Conservation (phyloP, 2,888 invertebrate species). For the Odontothrips loti region DNA sequence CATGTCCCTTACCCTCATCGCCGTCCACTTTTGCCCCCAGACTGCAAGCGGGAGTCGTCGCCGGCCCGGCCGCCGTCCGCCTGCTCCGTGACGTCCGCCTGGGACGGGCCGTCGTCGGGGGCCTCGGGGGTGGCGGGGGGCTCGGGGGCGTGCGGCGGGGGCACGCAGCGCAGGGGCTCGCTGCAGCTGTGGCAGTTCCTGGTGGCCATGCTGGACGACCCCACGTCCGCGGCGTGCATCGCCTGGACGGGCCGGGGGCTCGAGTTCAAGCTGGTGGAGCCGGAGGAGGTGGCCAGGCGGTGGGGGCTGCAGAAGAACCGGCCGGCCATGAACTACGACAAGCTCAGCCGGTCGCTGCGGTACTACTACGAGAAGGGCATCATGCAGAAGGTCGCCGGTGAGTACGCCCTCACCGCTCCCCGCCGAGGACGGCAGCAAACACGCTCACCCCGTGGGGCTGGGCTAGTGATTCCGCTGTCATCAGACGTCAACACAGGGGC, state of each 20-base stretch:
- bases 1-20: too few species aligned
- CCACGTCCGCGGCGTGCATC: constrained; percentile 72
- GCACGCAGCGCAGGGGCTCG: constrained; percentile 66
- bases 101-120: constrained; percentile 12
- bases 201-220: constrained; percentile 71
- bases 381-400: constrained; percentile 94
- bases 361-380: constrained; percentile 98
- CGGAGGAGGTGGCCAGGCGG: constrained; percentile 87
- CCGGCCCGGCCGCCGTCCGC: not conserved
- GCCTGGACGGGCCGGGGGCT: constrained; percentile 94
- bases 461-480: not conserved
- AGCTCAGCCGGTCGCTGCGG: constrained; percentile 85
- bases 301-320: constrained; percentile 97
- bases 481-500: not conserved
- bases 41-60: constrained; percentile 1
- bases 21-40: not conserved
- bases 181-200: constrained; percentile 94
- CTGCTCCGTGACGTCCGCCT: not conserved
- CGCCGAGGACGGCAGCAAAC: too few species aligned
- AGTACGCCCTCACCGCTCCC: constrained; percentile 32
- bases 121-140: not conserved
- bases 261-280: constrained; percentile 93
- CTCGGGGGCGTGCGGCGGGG: not conserved
- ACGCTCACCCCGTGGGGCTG: too few species aligned
- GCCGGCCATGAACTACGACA: constrained; percentile 97